phyloP scores from a whole-genome alignment of 2,113 vertebrate genomes.

The Rhinichthys klamathensis region DNA sequence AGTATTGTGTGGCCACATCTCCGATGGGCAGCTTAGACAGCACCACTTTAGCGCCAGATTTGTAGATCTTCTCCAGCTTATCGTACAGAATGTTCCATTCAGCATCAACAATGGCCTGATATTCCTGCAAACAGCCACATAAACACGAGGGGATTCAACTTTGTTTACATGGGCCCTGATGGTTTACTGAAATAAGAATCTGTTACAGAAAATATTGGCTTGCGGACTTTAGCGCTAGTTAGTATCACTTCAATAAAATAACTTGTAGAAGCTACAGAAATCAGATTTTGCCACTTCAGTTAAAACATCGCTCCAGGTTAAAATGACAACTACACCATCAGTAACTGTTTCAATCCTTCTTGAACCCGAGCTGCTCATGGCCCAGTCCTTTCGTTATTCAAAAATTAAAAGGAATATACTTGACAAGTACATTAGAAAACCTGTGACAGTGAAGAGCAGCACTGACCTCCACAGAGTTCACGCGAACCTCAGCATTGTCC shows the following conservation, averaged over 20 bases:
- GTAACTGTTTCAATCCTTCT: background rate
- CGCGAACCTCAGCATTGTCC: slow-evolving; percentile 93
- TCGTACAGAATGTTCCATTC: slow-evolving; percentile 98
- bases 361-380: background rate
- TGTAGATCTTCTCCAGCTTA: slow-evolving; percentile 92
- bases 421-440: background rate
- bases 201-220: background rate
- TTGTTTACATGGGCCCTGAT: background rate
- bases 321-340: background rate
- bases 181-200: background rate
- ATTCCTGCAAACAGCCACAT: slow-evolving; percentile 80
- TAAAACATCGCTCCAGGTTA: background rate
- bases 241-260: background rate
- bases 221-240: background rate
- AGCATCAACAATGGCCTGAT: slow-evolving; percentile 96
- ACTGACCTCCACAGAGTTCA: slow-evolving; percentile 88
- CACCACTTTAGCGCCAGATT: slow-evolving; percentile 93
- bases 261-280: background rate
- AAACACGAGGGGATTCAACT: background rate
- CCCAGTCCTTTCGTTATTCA: background rate
- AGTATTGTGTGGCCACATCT: slow-evolving; percentile 96
- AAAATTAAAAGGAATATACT: background rate
- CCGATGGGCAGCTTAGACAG: slow-evolving; percentile 95
- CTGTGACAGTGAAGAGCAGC: background rate
- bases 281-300: background rate